Base-by-base conservation (phyloP, 2,797 vertebrate species). In the Pantherophis alleghaniensis region DNA sequence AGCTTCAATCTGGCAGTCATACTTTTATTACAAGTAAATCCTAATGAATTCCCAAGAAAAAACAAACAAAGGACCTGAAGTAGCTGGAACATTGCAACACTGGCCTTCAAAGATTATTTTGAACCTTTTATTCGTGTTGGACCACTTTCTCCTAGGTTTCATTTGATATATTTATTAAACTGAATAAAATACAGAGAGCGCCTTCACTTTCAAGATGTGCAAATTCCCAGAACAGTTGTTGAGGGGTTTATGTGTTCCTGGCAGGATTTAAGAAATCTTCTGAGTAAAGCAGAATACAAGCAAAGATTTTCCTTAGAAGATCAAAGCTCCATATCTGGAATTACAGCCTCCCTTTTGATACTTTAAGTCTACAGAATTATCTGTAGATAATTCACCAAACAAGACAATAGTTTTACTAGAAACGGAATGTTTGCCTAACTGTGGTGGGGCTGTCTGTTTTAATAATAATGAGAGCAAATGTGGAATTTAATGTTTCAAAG, bases 221-320 rank as follows among this genome's bases (percentile, higher is more conserved):
- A 92, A 91, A 95, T 94, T 94, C 91, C 95, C 89, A 94, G 69
- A 96, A 56, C 86, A 95, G 89, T 91, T 95, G 94, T 96, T 96
- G 90, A 95, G 51, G 51, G 95, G 61, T 93, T 96, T 92, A 90
- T 16, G 10, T 90, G 92, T 95, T 96, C 96, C 93, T 97, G 96
- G 96, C 94, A 42, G 96, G 94, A 87, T 94, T 95, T 93, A 96
- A 94, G 96, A 94, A 93, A 90, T 28, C 53, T 91, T 95, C 94
- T 95, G 94, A 96, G 96, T 94, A 96, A 95, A 94, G 96, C 93
- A 94, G 95, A 97, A 90, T 94, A 92, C 94, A 94, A 95, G 94
- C 89, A 95, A 95, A 96, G 95, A 96, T 96, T 87, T 95, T 96
- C 94, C 95, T 83, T 96, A 96, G 94, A 91, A 92, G 89, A 94